Evolutionary conservation across 2,113 vertebrate genomes (phyloP).

Genomic region (Rissa tridactyla): DNA sequence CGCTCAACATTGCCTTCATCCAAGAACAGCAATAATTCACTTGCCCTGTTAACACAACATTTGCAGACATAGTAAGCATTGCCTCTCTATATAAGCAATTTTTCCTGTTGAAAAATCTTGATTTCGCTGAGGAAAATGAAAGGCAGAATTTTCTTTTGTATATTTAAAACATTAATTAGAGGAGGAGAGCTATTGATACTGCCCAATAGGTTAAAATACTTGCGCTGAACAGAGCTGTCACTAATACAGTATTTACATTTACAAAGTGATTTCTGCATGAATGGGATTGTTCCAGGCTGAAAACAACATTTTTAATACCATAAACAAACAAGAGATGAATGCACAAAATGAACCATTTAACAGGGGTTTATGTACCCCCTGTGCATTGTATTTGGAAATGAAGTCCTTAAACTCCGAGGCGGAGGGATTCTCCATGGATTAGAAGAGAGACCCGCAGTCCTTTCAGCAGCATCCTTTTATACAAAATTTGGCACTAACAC

Average conservation of each 20-base stretch:
- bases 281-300: conserved; percentile 34
- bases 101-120: not conserved
- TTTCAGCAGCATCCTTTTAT: conserved; percentile 39
- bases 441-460: not conserved
- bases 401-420: conserved; percentile 45
- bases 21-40: not conserved
- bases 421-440: conserved; percentile 27
- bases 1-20: not conserved
- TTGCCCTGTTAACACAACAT: not conserved
- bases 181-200: not conserved
- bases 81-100: not conserved
- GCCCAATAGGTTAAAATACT: not conserved
- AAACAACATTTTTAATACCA: conserved; percentile 48
- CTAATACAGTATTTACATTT: conserved; percentile 29
- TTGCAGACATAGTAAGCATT: not conserved
- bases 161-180: not conserved
- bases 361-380: conserved; percentile 53
- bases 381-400: conserved; percentile 43
- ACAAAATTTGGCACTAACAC: conserved; percentile 43
- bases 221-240: conserved; percentile 1
- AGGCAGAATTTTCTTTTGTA: not conserved
- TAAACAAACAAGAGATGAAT: conserved; percentile 51
- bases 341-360: conserved; percentile 51
- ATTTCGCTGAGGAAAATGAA: not conserved
- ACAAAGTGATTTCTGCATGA: conserved; percentile 33